Evolutionary conservation across 1,140 invertebrate species (phyloP).

Genomic region (Zaprionus davidi): DNA sequence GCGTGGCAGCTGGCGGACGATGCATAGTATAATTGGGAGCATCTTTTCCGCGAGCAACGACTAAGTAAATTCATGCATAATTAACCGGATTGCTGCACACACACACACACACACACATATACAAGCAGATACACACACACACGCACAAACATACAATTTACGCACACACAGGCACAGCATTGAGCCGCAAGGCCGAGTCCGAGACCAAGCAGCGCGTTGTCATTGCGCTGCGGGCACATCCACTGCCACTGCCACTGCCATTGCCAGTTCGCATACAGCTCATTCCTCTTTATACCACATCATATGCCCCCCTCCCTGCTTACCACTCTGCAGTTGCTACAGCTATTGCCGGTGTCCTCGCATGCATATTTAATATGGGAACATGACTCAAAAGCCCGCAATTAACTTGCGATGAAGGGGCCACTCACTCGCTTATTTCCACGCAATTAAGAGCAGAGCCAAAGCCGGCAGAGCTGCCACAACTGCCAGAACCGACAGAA

Average conservation of each 20-base stretch:
- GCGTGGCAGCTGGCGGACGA: constrained; percentile 11
- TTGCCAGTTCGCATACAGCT: background rate
- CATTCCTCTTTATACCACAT: background rate
- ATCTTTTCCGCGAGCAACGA: constrained; percentile 15
- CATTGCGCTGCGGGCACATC: background rate
- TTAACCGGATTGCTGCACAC: constrained; percentile 42
- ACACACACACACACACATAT: background rate
- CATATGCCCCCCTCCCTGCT: background rate
- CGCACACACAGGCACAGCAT: background rate
- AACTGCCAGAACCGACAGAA: background rate
- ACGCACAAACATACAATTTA: background rate
- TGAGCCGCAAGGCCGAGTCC: background rate
- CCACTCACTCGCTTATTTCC: constrained; percentile 57
- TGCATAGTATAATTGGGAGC: constrained; percentile 39
- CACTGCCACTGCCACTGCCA: background rate
- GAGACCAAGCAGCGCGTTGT: background rate
- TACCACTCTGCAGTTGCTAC: constrained; percentile 3
- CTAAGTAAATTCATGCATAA: constrained; percentile 63
- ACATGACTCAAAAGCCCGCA: constrained; percentile 57
- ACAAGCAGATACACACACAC: background rate
- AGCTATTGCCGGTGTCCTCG: constrained; percentile 30
- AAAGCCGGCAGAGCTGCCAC: background rate
- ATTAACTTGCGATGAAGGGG: constrained; percentile 58
- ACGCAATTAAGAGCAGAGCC: constrained; percentile 51
- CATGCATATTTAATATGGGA: constrained; percentile 55